These are phyloP conservation scores for Hanleya hanleyi DNA, from an alignment of 2,888 invertebrate species.

Conservation along the genomic window DNA sequence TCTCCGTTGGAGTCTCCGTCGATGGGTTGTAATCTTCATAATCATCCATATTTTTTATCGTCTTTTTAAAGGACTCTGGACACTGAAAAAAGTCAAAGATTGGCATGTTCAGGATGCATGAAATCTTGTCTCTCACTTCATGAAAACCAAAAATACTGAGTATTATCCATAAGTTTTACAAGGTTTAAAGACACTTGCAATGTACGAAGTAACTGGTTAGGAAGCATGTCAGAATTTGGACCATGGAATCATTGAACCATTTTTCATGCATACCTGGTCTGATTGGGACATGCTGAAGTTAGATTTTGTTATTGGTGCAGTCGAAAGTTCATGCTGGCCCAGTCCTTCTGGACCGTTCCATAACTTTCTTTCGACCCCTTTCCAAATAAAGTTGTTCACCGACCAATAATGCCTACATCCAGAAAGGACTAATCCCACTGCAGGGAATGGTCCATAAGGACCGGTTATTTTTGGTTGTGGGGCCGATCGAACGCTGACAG, in stretches of 20 bases:
- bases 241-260: neutral
- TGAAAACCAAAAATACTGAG: neutral
- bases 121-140: too few relatives aligned
- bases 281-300: too few relatives aligned
- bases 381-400: neutral
- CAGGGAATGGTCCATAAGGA: too few relatives aligned
- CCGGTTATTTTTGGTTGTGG: too few relatives aligned
- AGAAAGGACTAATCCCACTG: too few relatives aligned
- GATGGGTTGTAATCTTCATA: slow-evolving; percentile 67
- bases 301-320: too few relatives aligned
- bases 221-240: neutral
- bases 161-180: neutral
- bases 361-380: too few relatives aligned
- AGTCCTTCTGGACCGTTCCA: too few relatives aligned
- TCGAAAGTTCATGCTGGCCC: too few relatives aligned
- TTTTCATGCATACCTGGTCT: neutral
- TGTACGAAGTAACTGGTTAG: neutral
- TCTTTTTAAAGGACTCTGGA: slow-evolving; percentile 65
- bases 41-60: slow-evolving; percentile 62
- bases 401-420: too few relatives aligned
- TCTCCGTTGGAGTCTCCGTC: slow-evolving; percentile 78
- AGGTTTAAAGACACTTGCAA: neutral
- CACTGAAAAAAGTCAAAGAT: slow-evolving; percentile 51
- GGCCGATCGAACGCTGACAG: neutral
- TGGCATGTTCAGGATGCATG: too few relatives aligned